phyloP scores from a whole-genome alignment of 2,888 invertebrate species.

The Eretmocerus hayati region DNA sequence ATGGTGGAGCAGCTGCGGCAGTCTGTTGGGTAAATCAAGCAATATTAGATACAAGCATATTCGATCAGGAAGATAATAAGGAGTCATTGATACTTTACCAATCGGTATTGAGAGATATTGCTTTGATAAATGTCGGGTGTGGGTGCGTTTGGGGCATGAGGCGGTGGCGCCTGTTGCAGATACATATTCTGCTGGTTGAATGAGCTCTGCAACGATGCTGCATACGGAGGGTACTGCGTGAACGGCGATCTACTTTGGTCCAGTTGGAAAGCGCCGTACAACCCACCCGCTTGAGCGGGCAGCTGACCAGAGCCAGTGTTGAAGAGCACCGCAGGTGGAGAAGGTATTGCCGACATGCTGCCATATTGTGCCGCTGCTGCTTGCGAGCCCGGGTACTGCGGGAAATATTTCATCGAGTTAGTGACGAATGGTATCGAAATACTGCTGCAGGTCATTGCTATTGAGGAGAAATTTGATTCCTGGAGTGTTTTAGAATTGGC shows the following conservation, averaged over 20 bases:
- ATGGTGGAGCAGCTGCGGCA: constrained; percentile 55
- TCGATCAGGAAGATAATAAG: neutral
- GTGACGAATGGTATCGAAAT: too few relatives aligned
- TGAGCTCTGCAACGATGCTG: constrained; percentile 52
- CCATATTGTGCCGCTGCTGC: constrained; percentile 59
- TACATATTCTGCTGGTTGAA: constrained; percentile 51
- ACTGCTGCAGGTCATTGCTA: too few relatives aligned
- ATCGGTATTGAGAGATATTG: constrained; percentile 55
- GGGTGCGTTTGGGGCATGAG: constrained; percentile 51
- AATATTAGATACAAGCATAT: neutral
- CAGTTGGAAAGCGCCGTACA: constrained; percentile 77
- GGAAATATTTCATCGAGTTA: too few relatives aligned
- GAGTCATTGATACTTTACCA: constrained; percentile 39
- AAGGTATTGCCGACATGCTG: constrained; percentile 77
- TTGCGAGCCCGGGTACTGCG: constrained; percentile 43
- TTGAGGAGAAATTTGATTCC: too few relatives aligned
- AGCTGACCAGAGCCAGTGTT: constrained; percentile 65
- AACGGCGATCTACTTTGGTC: constrained; percentile 73
- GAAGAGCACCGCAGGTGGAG: constrained; percentile 75
- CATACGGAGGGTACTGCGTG: constrained; percentile 70
- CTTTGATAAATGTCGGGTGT: constrained; percentile 68
- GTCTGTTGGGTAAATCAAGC: constrained; percentile 29
- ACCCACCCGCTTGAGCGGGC: constrained; percentile 61
- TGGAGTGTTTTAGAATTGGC: too few relatives aligned
- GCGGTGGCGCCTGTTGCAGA: constrained; percentile 51